Evolutionary conservation across 2,113 vertebrate genomes (phyloP).

Genomic region (Oryzias curvinotus): DNA sequence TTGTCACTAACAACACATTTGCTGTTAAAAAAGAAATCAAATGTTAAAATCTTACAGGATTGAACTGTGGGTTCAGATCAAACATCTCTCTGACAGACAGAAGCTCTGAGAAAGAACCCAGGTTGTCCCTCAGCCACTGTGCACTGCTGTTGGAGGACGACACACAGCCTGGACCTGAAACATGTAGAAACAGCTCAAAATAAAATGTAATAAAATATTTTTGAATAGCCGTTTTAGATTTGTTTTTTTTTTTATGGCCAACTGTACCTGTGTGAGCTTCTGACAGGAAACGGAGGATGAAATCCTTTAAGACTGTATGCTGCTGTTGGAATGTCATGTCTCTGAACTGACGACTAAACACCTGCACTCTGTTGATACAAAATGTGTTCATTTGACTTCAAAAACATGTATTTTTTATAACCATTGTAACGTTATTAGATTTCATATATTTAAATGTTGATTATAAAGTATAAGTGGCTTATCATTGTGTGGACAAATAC

Average conservation of each 20-base stretch:
- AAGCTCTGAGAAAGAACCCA: slow-evolving; percentile 59
- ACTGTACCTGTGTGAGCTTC: slow-evolving; percentile 33
- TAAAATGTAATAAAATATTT: no score
- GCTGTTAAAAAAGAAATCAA: no score
- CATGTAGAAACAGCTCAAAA: background rate
- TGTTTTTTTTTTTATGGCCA: fast-evolving
- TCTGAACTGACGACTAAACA: slow-evolving; percentile 19
- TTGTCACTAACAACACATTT: no score
- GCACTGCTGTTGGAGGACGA: slow-evolving; percentile 42
- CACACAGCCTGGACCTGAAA: slow-evolving; percentile 57
- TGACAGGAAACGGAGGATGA: slow-evolving; percentile 49
- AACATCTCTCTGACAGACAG: slow-evolving; percentile 44
- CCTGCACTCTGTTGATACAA: slow-evolving; percentile 35
- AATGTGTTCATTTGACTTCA: no score
- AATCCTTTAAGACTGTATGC: slow-evolving; percentile 20
- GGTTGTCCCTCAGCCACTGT: slow-evolving; percentile 60
- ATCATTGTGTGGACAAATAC: background rate
- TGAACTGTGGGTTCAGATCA: slow-evolving; percentile 54
- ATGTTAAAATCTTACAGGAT: slow-evolving; percentile 52
- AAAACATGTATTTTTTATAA: no score
- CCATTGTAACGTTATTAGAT: no score
- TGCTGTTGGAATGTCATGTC: slow-evolving; percentile 9
- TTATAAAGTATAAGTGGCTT: background rate
- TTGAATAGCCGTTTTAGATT: background rate
- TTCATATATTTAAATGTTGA: no score